Evolutionary conservation across 1,140 invertebrate species (phyloP), one percentile per base, ranked within the genome.

Genomic region (Pentalonia nigronervosa): DNA sequence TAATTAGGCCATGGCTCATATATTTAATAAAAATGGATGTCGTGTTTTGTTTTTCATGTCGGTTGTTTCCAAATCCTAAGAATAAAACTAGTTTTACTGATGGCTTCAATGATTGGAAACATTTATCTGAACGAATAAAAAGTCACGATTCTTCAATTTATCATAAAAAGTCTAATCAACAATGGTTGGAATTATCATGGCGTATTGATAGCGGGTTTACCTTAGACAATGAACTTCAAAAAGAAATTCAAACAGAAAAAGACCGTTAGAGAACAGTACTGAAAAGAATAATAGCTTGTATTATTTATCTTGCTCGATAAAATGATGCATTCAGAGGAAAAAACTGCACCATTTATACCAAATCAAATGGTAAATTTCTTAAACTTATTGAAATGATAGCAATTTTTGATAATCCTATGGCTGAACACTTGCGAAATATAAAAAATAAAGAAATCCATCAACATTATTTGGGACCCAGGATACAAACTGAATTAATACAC

Each of bases 261-360:
- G 25, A 3, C 0, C 84, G 84, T n/a, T 87, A 8, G 84, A 83
- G 93, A 90, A 76, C 81, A 91, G 91, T 94, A 90, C 60, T 94
- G n/a, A 87, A 90, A 93, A 91, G 94, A 93, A 89, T 94, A 93
- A 91, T 93, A 67, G 91, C 90, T 56, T 41, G 41, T 41, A 41
- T 41, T 41, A 41, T 41, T 41, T 41, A 41, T 41, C 41, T 41
- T 41, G 41, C 41, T 41, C 41, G 4, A 41, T 41, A 41, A 41
- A 41, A 41, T 41, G 41, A 41, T 4, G 41, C 41, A 41, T 41
- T 41, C 41, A 41, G 93, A 90, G 94, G 94, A 86, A 87, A 53
- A 60, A 94, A 88, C 9, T 91, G 93, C 60, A 94, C 88, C 30
- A 91, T 94, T 36, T 94, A 41, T 93, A 94, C 90, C 76, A 76